These are phyloP conservation scores for Charanyca ferruginea DNA, from an alignment of 2,888 invertebrate genomes.

Conservation along the genomic window DNA sequence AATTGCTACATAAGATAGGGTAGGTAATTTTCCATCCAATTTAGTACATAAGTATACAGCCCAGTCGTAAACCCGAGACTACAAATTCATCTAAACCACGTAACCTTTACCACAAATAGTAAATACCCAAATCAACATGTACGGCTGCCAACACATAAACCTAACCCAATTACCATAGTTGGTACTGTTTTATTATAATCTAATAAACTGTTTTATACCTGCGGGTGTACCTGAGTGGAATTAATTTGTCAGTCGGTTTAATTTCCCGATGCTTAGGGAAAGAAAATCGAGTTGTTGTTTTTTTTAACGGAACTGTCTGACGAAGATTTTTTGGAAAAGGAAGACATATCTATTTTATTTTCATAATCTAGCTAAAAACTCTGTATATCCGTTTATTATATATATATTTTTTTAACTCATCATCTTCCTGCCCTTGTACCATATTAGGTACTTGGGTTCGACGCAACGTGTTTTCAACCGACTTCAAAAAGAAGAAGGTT, in stretches of 20 bases:
- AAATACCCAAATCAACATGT: conserved; percentile 48
- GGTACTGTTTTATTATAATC: conserved; percentile 64
- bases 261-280: background rate
- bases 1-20: background rate
- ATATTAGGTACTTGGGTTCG: no score
- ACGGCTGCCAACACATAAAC: conserved; percentile 43
- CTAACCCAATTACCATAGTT: conserved; percentile 69
- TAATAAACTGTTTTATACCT: conserved; percentile 56
- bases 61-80: background rate
- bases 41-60: background rate
- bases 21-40: no score
- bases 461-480: no score
- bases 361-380: no score
- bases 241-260: conserved; percentile 23
- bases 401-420: no score
- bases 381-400: no score
- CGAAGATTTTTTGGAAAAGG: no score
- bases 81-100: conserved; percentile 20
- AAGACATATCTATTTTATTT: no score
- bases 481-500: no score
- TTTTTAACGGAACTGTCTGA: no score
- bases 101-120: conserved; percentile 37
- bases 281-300: conserved; percentile 1
- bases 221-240: conserved; percentile 39
- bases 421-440: no score